Evolutionary conservation across 2,888 invertebrate genomes (phyloP), one percentile per base, ranked within the genome.

Genomic region (Erebia ligea): DNA sequence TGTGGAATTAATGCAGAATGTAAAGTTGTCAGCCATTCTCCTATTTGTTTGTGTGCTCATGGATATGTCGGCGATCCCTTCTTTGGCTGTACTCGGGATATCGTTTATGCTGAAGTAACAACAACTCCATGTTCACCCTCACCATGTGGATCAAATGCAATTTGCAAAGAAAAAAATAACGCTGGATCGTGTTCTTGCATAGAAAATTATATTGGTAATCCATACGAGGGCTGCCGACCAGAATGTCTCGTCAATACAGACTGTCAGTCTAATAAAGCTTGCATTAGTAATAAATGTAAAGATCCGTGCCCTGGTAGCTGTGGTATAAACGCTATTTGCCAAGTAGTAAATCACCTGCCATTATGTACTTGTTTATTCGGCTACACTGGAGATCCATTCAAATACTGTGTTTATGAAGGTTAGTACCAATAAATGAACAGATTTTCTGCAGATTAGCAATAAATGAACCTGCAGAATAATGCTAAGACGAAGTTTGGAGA

Each of bases 291-390:
- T 77, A 96, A 96, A 85, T 97, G 97, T 80, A 87, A 92, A 66
- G 96, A 97, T 86, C 97, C 97, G 34, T 97, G 97, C 79, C 96
- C 96, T 25, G 97, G 96, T 73, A 96, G 95, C 68, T 97, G 97
- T 84, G 97, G 96, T 5, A 93, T 94, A 74, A 96, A 96, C 83
- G 96, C 97, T 15, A 92, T 95, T 62, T 97, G 97, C 83, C 95
- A 95, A 89, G 96, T 96, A 25, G 94, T 96, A 11, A 96, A 96
- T 77, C 96, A 96, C 85, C 82, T 96, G 76, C 95, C 96, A 61
- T 88, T 94, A 56, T 95, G 97, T 81, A 95, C 94, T 50, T 97
- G 97, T 82, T 82, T 94, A 34, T 87, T 87, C 72, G 96, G 96
- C 34, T 96, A 95, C 81, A 95, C 95, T 15, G 97, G 97, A 59